phyloP scores from a whole-genome alignment of 2,888 invertebrate genomes.

The Crematogaster levior region DNA sequence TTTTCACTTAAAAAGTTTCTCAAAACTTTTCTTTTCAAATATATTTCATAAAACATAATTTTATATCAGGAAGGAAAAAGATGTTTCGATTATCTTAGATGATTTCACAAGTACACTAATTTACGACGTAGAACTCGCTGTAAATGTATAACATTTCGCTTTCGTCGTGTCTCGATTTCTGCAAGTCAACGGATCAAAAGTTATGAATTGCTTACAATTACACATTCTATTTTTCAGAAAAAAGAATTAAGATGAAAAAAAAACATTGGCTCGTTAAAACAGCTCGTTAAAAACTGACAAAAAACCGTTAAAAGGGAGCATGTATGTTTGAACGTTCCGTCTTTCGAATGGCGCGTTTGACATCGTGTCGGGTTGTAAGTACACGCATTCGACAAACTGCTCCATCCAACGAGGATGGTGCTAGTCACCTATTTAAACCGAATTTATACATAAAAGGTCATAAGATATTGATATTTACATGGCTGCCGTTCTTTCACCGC shows the following conservation, averaged over 20 bases:
- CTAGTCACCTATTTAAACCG: conserved; percentile 15
- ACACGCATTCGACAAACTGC: conserved; percentile 59
- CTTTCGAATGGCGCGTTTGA: conserved; percentile 54
- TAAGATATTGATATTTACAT: not conserved
- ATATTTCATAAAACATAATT: not conserved
- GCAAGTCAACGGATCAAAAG: conserved; percentile 15
- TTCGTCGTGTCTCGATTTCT: not conserved
- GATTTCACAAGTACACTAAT: not conserved
- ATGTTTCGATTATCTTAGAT: not conserved
- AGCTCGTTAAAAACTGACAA: conserved; percentile 8
- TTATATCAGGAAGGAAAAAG: not conserved
- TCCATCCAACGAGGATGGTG: not conserved
- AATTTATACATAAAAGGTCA: conserved; percentile 9
- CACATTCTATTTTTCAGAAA: not conserved
- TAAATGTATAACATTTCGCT: conserved; percentile 10
- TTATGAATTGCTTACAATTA: not conserved
- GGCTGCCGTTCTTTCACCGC: not conserved
- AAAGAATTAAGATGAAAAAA: not conserved
- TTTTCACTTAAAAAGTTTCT: not conserved
- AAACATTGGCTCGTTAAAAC: not conserved
- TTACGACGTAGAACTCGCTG: not conserved
- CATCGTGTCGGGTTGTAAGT: conserved; percentile 61
- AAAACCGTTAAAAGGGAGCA: conserved; percentile 31
- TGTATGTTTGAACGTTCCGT: conserved; percentile 32
- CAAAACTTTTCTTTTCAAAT: not conserved